phyloP scores from a whole-genome alignment of 2,797 vertebrate species.

The Acropternis orthonyx region DNA sequence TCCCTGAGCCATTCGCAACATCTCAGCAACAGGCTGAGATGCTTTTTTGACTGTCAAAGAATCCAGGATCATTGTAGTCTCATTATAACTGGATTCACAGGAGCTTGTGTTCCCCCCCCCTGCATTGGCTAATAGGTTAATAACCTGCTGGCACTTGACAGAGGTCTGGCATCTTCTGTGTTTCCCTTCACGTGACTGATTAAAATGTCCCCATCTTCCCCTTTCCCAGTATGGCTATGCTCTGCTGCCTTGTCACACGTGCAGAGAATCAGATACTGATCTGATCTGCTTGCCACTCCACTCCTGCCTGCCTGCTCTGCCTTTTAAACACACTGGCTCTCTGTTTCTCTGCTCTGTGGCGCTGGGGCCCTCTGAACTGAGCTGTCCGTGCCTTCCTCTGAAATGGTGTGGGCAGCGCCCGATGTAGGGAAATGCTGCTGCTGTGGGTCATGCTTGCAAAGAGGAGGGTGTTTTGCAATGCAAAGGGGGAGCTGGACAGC shows the following conservation, averaged over 20 bases:
- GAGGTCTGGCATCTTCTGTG: neutral
- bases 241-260: neutral
- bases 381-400: neutral
- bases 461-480: neutral
- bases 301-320: neutral
- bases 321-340: neutral
- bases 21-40: neutral
- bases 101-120: neutral
- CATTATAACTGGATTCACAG: neutral
- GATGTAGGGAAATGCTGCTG: rapidly evolving
- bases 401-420: neutral
- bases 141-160: neutral
- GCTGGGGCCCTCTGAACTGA: neutral
- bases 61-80: neutral
- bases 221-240: neutral
- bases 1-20: rapidly evolving
- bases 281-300: conserved; percentile 11
- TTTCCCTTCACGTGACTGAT: neutral
- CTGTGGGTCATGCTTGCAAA: neutral
- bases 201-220: neutral
- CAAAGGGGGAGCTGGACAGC: neutral
- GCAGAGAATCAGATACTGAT: neutral
- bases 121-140: neutral
- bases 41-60: neutral
- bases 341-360: neutral